Conservation (phyloP, 2,113 vertebrate genomes). For the Gobiocypris rarus region DNA sequence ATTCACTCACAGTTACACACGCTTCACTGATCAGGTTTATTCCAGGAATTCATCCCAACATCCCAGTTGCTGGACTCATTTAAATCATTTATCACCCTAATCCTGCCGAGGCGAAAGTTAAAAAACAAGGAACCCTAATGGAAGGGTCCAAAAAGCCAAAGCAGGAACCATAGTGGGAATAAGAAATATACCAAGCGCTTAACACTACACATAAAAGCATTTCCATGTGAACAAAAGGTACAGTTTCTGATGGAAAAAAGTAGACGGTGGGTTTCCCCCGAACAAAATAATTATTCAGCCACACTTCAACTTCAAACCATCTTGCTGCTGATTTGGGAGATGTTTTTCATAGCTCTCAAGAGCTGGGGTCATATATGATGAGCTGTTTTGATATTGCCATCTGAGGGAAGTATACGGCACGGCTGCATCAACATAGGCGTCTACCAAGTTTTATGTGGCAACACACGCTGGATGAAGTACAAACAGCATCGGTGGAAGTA, state of each 20-base stretch:
- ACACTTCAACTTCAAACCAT: not conserved
- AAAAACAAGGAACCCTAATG: constrained; percentile 25
- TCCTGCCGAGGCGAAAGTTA: not conserved
- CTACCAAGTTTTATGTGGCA: constrained; percentile 8
- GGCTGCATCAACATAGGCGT: not conserved
- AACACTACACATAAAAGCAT: not conserved
- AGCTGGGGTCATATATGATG: not conserved
- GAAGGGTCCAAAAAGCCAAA: not conserved
- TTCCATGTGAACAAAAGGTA: not conserved
- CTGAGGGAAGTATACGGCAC: not conserved
- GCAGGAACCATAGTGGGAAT: not conserved
- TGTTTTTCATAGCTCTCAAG: not conserved
- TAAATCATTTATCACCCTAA: not conserved
- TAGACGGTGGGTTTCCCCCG: not conserved
- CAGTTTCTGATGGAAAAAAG: not conserved
- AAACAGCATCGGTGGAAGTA: not conserved
- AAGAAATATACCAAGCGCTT: not conserved
- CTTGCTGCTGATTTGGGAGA: not conserved
- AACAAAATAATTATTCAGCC: not conserved
- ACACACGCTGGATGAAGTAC: constrained; percentile 11
- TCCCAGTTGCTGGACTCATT: not conserved
- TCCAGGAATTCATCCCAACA: constrained; percentile 15
- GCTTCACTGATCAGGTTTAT: constrained; percentile 12
- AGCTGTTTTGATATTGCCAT: not conserved
- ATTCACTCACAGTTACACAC: constrained; percentile 24